Conservation (phyloP, 2,113 vertebrate genomes). For the Larimichthys polyactis region DNA sequence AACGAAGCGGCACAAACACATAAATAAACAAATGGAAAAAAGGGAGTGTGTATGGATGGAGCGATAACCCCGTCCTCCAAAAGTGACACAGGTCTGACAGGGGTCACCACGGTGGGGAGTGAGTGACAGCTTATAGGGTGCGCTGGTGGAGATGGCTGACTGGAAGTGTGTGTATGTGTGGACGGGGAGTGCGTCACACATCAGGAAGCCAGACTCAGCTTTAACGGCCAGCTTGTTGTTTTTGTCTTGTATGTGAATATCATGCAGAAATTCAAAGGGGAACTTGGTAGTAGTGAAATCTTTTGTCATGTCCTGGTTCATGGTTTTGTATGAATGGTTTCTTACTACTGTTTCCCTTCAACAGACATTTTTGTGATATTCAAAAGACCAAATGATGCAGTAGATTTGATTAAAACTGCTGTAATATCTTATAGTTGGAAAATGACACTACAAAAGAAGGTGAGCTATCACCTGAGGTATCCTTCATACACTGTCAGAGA, state of each 20-base stretch:
- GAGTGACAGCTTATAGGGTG: slow-evolving; percentile 72
- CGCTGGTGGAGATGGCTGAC: slow-evolving; percentile 25
- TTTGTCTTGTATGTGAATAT: slow-evolving; percentile 45
- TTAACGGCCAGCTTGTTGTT: slow-evolving; percentile 40
- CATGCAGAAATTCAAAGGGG: neutral
- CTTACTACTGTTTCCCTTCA: neutral
- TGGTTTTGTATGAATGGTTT: slow-evolving; percentile 3
- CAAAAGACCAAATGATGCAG: neutral
- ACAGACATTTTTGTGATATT: neutral
- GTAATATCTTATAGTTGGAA: neutral
- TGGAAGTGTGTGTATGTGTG: slow-evolving; percentile 13
- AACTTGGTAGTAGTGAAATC: neutral
- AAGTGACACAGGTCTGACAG: slow-evolving; percentile 77
- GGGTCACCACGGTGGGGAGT: slow-evolving; percentile 64
- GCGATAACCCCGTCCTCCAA: slow-evolving; percentile 20
- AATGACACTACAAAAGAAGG: neutral
- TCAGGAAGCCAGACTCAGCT: slow-evolving; percentile 38
- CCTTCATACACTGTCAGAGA: neutral
- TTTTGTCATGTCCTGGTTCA: neutral
- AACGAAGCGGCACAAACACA: slow-evolving; percentile 46
- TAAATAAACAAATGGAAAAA: slow-evolving; percentile 66
- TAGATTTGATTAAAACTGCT: neutral
- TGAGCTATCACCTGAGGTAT: neutral
- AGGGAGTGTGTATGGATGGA: slow-evolving; percentile 39
- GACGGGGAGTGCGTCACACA: neutral